Percentiles rank a stretch among this genome's conserved stretches.
phyloP scores from a whole-genome alignment of 2,113 vertebrate genomes.

The Diglossa brunneiventris region DNA sequence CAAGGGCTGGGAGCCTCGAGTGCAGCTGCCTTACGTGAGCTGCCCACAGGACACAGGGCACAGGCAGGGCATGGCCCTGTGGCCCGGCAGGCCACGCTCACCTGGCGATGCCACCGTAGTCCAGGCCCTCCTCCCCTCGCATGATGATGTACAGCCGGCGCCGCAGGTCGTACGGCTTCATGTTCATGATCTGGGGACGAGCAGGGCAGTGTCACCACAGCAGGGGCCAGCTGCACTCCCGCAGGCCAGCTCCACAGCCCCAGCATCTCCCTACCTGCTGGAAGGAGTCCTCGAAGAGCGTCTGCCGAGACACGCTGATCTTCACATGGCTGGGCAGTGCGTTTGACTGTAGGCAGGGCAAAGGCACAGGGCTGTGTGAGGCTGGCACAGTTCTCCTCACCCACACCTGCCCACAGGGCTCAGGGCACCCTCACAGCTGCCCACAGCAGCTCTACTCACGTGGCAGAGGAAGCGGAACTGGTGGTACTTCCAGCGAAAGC shows the following conservation, averaged over 20 bases:
- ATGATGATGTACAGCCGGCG: slow-evolving; percentile 97
- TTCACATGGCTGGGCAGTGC: slow-evolving; percentile 96
- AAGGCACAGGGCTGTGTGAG: not conserved
- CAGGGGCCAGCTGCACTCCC: not conserved
- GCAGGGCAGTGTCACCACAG: fast-evolving
- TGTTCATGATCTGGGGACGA: slow-evolving; percentile 92
- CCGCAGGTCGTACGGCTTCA: slow-evolving; percentile 95
- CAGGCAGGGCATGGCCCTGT: fast-evolving
- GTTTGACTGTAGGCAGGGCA: slow-evolving; percentile 80
- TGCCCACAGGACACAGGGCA: not conserved
- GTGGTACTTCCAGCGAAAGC: slow-evolving; percentile 98
- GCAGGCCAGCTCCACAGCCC: fast-evolving
- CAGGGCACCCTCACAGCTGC: not conserved
- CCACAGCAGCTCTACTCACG: slow-evolving; percentile 72
- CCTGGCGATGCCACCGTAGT: slow-evolving; percentile 95
- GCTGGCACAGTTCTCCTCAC: not conserved
- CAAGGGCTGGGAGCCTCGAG: not conserved
- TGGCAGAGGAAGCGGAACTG: slow-evolving; percentile 98
- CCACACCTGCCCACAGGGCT: too few species aligned
- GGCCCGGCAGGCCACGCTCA: slow-evolving; percentile 3
- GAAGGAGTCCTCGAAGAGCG: slow-evolving; percentile 96
- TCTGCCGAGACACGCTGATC: slow-evolving; percentile 96
- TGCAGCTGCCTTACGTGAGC: fast-evolving
- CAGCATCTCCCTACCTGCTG: slow-evolving; percentile 82
- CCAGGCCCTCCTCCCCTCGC: slow-evolving; percentile 96